Evolutionary conservation across 2,888 invertebrate species (phyloP).

Genomic region (Chromoteleia sp.): DNA sequence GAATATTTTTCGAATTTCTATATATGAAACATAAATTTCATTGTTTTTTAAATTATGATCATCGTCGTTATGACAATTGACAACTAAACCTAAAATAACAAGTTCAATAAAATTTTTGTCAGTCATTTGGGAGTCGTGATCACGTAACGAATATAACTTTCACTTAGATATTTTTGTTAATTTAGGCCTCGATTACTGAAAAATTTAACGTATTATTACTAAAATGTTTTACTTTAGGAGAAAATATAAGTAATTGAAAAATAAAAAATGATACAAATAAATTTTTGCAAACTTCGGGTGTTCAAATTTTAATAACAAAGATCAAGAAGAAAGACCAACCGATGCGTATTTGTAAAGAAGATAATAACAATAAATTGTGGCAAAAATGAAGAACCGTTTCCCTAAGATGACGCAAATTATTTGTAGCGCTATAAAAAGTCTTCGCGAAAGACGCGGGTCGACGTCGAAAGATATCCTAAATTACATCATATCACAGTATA

Average conservation of each 20-base stretch:
- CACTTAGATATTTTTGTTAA: slow-evolving; percentile 15
- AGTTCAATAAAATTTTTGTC: slow-evolving; percentile 22
- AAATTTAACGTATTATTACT: slow-evolving; percentile 34
- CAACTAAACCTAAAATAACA: not conserved
- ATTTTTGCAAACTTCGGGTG: no score
- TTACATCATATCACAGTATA: slow-evolving; percentile 79
- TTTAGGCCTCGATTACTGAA: not conserved
- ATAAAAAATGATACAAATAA: not conserved
- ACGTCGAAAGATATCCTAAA: slow-evolving; percentile 81
- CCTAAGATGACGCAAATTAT: slow-evolving; percentile 80
- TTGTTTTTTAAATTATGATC: not conserved
- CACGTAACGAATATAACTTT: slow-evolving; percentile 9
- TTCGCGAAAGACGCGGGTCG: slow-evolving; percentile 80
- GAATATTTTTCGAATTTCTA: no score
- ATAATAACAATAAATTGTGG: no score
- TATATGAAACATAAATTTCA: not conserved
- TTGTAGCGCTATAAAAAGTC: slow-evolving; percentile 79
- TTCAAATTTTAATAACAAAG: not conserved
- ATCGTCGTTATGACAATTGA: slow-evolving; percentile 23
- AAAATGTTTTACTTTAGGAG: not conserved
- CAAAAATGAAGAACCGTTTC: slow-evolving; percentile 72
- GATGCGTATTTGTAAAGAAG: no score
- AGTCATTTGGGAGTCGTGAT: slow-evolving; percentile 44
- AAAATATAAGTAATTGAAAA: not conserved
- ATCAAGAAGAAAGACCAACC: no score